Evolutionary conservation across 2,797 vertebrate genomes (phyloP), one percentile per base, ranked within the genome.

Genomic region (Pempheris klunzingeri): DNA sequence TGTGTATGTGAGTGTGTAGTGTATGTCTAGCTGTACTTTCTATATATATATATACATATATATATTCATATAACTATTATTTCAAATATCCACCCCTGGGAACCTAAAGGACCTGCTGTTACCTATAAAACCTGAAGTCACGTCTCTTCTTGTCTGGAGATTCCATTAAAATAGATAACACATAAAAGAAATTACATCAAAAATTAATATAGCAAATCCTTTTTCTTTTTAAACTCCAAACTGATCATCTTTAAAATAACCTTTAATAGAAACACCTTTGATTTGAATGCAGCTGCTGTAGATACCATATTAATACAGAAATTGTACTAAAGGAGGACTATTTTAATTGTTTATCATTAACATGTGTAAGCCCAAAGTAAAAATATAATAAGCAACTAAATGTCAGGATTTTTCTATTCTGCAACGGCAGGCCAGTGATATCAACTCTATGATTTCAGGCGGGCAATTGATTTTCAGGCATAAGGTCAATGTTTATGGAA

Each of bases 401-500:
- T 74, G 59, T 55, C 4, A 14, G 6, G 4, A n/a, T 53, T 77
- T 61, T 53, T 49, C 9, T 17, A 58, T 38, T 64, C 46, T 58
- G 53, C 60, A 46, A 64, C 41, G 73, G 59, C 46, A 87, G 69
- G 62, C 64, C 30, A 52, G 32, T 52, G 41, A 69, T 79, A 67
- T 78, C 71, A 78, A 62, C 39, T 74, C 64, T 20, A 36, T 36
- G 67, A 74, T 81, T 83, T 86, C 67, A 83, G 77, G 78, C 63
- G 67, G 39, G 26, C 67, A 63, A 91, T 87, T 90, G 91, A 90
- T 90, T 93, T 92, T 83, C 78, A 82, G 74, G 67, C 78, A 86
- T 89, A 92, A 90, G 91, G 89, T 93, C 91, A 87, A 79, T 91
- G 82, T 92, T 88, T 90, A 90, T 89, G 84, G 87, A 90, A 80